Evolutionary conservation across 92 coral and sea anemone species (phyloP), one percentile per base, ranked within the genome.

Genomic region (Meandrina meandrites): DNA sequence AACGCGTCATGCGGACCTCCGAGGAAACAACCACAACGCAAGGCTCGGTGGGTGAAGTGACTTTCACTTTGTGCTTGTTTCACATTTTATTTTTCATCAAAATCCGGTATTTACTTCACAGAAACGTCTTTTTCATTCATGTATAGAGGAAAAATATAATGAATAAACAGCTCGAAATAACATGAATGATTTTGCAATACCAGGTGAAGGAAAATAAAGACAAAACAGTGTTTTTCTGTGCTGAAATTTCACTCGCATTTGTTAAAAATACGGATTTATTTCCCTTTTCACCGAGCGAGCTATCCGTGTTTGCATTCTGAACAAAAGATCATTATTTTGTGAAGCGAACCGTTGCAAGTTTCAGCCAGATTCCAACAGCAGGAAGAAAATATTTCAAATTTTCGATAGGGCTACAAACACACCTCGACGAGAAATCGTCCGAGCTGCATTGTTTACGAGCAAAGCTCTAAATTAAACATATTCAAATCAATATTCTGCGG

Each of bases 1-100:
- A 81, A 83, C 40, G 35, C 19, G 58, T 18, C 58, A 37, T 88
- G 95, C 98, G 98, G 93, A 94, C 98, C 92, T 83, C 95, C 57
- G 94, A 92, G 98, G 86, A 83, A 90, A 77, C 98, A 92, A 22
- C 68, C 31, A 71, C 91, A 64, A 70, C 53, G 30, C 14, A 42
- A 16, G 37, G 36, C 51, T 62, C 21, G 10, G 22, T n/a, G 22
- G 32, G n/a, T 10, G 70, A 35, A 73, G 81, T 81, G 71, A 70
- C 81, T 67, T 17, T 22, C 7, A 32, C 34, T 32, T 74, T 91
- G 93, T 91, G 91, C 86, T 91, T 91, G 89, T 91, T 88, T 75
- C 79, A n/a, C 28, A 68, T 60, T 83, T 76, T 79, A 70, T 88
- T 47, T 84, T 35, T 62, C 79, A 12, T 36, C 24, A 79, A 73